phyloP scores from a whole-genome alignment of 2,113 vertebrate species.

The Myotis lucifugus region DNA sequence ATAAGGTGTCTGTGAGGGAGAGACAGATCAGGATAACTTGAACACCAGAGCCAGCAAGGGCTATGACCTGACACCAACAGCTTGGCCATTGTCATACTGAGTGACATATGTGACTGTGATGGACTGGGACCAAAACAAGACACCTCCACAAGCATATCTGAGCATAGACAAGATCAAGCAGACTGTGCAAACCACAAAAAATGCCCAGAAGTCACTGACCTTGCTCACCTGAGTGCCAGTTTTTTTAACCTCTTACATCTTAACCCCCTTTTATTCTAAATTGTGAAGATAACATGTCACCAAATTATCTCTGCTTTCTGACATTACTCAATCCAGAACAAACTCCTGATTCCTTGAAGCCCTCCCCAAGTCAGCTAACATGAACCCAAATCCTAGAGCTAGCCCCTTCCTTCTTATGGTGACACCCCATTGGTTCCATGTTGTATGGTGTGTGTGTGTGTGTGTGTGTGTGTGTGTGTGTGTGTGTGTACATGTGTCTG shows the following conservation, averaged over 20 bases:
- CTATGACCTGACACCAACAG: neutral
- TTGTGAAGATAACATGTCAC: neutral
- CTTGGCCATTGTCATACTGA: neutral
- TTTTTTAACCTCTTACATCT: neutral
- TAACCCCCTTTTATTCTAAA: neutral
- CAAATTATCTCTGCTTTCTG: neutral
- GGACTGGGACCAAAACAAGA: neutral
- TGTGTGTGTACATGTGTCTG: neutral
- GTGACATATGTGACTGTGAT: neutral
- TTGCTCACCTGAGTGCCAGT: accelerated
- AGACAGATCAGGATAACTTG: neutral
- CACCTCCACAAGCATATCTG: accelerated
- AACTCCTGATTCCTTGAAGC: neutral
- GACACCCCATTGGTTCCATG: accelerated
- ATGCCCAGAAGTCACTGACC: neutral
- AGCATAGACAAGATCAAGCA: neutral
- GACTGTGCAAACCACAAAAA: neutral
- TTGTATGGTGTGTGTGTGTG: accelerated
- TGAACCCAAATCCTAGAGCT: neutral
- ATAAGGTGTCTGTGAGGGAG: neutral
- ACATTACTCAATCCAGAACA: neutral
- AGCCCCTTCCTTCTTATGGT: neutral
- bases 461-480: neutral
- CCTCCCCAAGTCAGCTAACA: neutral
- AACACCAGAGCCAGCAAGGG: neutral